Evolutionary conservation across 2,113 vertebrate genomes (phyloP).

Genomic region (Chaetops frenatus): DNA sequence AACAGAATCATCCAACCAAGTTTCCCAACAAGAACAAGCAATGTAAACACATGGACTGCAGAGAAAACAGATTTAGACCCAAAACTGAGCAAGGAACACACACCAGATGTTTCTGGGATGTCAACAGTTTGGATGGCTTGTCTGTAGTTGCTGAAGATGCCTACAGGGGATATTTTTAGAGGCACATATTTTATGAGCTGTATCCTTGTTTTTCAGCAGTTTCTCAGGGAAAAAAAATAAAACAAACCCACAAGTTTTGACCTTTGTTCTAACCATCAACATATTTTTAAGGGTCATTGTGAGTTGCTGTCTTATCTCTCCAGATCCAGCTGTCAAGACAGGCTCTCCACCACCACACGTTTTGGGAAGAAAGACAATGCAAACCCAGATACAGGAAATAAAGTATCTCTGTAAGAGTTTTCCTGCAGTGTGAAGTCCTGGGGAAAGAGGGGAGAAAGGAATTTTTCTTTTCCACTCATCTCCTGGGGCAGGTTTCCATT

Average conservation of each 20-base stretch:
- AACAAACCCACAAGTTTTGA: background rate
- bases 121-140: slow-evolving; percentile 2
- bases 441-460: background rate
- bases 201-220: slow-evolving; percentile 19
- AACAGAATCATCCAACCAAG: background rate
- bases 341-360: background rate
- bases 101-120: slow-evolving; percentile 48
- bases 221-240: background rate
- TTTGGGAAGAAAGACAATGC: background rate
- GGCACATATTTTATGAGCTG: background rate
- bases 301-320: background rate
- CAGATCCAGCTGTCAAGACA: background rate
- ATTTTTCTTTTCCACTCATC: background rate
- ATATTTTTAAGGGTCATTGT: background rate
- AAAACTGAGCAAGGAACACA: slow-evolving; percentile 17
- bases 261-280: background rate
- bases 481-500: background rate
- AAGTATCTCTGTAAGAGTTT: background rate
- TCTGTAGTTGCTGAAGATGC: slow-evolving; percentile 15
- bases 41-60: slow-evolving; percentile 12
- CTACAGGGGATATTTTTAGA: slow-evolving; percentile 40
- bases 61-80: slow-evolving; percentile 28
- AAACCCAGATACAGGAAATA: background rate
- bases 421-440: background rate
- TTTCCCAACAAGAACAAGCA: background rate